These are phyloP conservation scores for Proteles cristata DNA, from an alignment of 2,113 vertebrate species.

Conservation along the genomic window DNA sequence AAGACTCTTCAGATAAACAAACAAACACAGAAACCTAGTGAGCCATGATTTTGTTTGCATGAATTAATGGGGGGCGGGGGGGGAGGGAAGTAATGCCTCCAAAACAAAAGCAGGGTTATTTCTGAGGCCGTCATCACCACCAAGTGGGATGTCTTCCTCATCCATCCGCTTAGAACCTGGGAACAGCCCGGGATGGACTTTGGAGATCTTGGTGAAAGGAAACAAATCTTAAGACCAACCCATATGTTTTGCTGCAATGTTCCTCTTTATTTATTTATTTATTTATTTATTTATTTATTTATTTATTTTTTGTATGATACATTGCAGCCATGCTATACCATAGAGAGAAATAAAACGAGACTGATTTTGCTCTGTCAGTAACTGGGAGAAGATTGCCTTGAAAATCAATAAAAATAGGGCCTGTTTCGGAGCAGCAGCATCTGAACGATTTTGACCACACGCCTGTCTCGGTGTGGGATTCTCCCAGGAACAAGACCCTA, in stretches of 20 bases:
- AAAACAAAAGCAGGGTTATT: background rate
- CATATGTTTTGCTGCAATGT: background rate
- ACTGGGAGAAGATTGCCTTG: background rate
- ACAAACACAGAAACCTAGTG: slow-evolving; percentile 65
- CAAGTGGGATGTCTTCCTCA: background rate
- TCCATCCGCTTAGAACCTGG: background rate
- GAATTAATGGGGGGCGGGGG: slow-evolving; percentile 11
- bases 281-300: too few relatives aligned
- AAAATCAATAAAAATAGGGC: background rate
- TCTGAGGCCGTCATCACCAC: background rate
- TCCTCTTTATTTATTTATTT: background rate
- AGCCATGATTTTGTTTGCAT: slow-evolving; percentile 44
- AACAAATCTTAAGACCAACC: background rate
- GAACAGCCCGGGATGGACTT: rapidly evolving
- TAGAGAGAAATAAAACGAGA: background rate
- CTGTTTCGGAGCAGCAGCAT: background rate
- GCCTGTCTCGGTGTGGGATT: background rate
- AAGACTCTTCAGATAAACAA: slow-evolving; percentile 50
- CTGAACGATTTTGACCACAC: background rate
- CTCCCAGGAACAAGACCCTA: background rate
- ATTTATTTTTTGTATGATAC: background rate
- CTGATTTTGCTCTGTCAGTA: background rate
- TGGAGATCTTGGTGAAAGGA: background rate
- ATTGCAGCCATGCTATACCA: too few relatives aligned
- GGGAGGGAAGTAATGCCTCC: background rate